Evolutionary conservation across 2,888 invertebrate genomes (phyloP), one percentile per base, ranked within the genome.

Genomic region (Polyommatus iphigenia): DNA sequence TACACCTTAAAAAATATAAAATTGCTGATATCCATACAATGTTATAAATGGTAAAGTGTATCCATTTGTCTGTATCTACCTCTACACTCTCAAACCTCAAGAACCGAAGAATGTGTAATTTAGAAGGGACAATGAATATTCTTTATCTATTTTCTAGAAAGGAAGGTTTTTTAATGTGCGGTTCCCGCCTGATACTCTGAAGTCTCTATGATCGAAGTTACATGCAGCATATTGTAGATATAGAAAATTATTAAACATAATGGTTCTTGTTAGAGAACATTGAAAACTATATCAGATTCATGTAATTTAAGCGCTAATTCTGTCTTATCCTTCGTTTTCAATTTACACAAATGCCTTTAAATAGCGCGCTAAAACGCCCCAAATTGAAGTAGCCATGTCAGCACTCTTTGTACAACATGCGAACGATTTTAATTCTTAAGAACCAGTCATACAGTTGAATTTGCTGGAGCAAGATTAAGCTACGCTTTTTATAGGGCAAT

Each of bases 261-360:
- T 2, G 20, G 2, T 59, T 8, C 5, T 57, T 57, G 57, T 57
- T 59, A 8, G 24, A 8, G 24, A 24, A 15, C 24, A 24, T 24
- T 62, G 13, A 2, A 24, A 62, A 62, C 10, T 62, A 3, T 62
- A 62, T 20, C 20, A 62, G 13, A 62, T 24, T 62, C 24, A 8
- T 24, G 24, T 62, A 62, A 62, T 62, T 62, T n/a, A 62, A 4
- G 24, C 13, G 62, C 62, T 13, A 62, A 62, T 62, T 10, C 5
- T 62, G 62, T 7, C 13, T 62, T 62, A 62, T 24, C 62, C 62
- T 24, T 62, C 62, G 62, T 62, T 62, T 62, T 24, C 24, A 24
- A 24, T 62, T 62, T 62, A 62, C 24, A 62, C 24, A 62, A 62
- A 24, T 62, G 62, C 62, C 24, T 62, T 62, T 62, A 24, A 62